Percentiles rank a stretch among this genome's conserved stretches.
phyloP scores from a whole-genome alignment of 2,888 invertebrate species.

The Mimumesa dahlbomi region DNA sequence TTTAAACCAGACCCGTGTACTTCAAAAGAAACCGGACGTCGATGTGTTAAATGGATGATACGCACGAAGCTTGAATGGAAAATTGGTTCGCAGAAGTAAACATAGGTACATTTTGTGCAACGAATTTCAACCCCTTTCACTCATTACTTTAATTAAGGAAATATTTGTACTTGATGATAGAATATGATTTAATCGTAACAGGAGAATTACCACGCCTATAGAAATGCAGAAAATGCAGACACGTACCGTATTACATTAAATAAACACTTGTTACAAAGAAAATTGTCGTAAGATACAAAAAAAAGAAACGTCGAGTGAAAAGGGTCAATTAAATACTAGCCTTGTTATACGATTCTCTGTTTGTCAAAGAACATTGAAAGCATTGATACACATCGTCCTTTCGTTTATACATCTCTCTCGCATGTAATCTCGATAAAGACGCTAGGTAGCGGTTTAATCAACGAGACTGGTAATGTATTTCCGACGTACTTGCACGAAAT shows the following conservation, averaged over 20 bases:
- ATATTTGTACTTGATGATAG: no score
- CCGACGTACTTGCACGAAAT: slow-evolving; percentile 35
- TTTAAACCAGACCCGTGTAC: no score
- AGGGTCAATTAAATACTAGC: slow-evolving; percentile 49
- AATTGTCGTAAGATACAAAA: slow-evolving; percentile 43
- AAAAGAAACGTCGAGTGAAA: slow-evolving; percentile 46
- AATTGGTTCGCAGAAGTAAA: not conserved
- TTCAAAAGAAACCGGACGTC: no score
- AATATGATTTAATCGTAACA: no score
- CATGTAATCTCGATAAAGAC: not conserved
- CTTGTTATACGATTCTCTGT: slow-evolving; percentile 50
- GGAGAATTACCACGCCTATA: no score
- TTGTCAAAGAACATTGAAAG: slow-evolving; percentile 66
- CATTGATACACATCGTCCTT: slow-evolving; percentile 49
- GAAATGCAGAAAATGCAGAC: no score
- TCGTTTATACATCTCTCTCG: slow-evolving; percentile 1
- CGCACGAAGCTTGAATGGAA: not conserved
- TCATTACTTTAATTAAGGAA: no score
- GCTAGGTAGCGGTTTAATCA: slow-evolving; percentile 16
- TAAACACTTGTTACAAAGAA: no score
- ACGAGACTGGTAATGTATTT: slow-evolving; percentile 39
- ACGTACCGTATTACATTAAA: no score
- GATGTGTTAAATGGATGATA: not conserved
- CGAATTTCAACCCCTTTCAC: not conserved
- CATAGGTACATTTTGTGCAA: not conserved